phyloP scores from a whole-genome alignment of 2,888 invertebrate species.

The Chorisops tibialis region DNA sequence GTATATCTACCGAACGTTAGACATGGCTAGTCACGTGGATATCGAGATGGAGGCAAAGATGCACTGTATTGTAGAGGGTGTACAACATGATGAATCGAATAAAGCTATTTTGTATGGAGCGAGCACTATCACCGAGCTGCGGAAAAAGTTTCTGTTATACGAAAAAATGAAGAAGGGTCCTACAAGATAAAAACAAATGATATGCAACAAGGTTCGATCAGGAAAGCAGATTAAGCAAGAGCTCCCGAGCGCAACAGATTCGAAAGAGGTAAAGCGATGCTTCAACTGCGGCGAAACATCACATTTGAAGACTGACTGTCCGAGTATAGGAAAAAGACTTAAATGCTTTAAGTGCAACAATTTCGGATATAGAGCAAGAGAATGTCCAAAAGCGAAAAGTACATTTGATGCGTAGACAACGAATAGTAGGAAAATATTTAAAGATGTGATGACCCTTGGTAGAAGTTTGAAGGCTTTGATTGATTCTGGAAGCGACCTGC shows the following conservation, averaged over 20 bases:
- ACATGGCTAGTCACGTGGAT: constrained; percentile 38
- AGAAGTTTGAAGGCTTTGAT: background rate
- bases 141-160: background rate
- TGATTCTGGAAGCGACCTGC: background rate
- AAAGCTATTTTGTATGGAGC: constrained; percentile 8
- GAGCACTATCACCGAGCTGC: constrained; percentile 6
- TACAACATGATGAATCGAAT: constrained; percentile 5
- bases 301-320: constrained; percentile 12
- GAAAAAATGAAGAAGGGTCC: too few species aligned
- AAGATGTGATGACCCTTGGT: background rate
- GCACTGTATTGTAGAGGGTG: constrained; percentile 18
- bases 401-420: background rate
- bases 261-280: background rate
- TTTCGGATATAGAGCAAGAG: background rate
- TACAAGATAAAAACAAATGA: background rate
- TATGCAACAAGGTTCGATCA: background rate
- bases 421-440: background rate
- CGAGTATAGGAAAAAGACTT: constrained; percentile 13
- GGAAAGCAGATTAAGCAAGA: too few species aligned
- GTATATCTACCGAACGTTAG: constrained; percentile 21
- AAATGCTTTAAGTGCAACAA: constrained; percentile 19
- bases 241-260: too few species aligned
- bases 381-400: background rate
- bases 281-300: constrained; percentile 1
- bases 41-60: constrained; percentile 20